These are phyloP conservation scores for Andrena marginata DNA, from an alignment of 2,888 invertebrate species.

Conservation along the genomic window DNA sequence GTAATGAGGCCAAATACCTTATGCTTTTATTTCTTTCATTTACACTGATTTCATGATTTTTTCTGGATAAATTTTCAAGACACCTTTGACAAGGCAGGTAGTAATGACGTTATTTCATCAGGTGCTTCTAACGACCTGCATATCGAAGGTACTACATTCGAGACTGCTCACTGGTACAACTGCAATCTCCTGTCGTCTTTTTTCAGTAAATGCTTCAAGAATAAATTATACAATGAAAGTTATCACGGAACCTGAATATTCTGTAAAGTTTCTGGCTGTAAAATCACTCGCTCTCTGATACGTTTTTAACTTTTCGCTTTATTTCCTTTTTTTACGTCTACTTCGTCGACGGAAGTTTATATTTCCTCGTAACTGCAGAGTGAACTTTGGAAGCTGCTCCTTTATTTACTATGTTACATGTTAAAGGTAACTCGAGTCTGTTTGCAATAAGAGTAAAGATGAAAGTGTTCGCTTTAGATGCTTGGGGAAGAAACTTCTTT, in stretches of 20 bases:
- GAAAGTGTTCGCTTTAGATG: neutral
- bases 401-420: neutral
- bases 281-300: neutral
- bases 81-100: neutral
- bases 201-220: neutral
- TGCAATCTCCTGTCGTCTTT: neutral
- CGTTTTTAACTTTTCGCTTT: neutral
- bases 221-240: slow-evolving; percentile 20
- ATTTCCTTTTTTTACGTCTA: neutral
- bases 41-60: neutral
- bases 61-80: neutral
- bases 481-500: too few species aligned
- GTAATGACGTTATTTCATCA: neutral
- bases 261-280: neutral
- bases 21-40: neutral
- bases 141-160: neutral
- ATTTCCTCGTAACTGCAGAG: neutral
- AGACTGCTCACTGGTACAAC: neutral
- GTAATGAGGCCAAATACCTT: too few species aligned
- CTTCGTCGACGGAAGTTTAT: neutral
- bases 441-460: neutral
- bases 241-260: slow-evolving; percentile 9
- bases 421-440: neutral
- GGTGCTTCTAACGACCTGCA: slow-evolving; percentile 10
- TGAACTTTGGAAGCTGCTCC: neutral